A percentile compares a stretch with the other conserved stretches of the same genome.
Conservation (phyloP, 2,113 vertebrate genomes). For the Patagioenas fasciata region DNA sequence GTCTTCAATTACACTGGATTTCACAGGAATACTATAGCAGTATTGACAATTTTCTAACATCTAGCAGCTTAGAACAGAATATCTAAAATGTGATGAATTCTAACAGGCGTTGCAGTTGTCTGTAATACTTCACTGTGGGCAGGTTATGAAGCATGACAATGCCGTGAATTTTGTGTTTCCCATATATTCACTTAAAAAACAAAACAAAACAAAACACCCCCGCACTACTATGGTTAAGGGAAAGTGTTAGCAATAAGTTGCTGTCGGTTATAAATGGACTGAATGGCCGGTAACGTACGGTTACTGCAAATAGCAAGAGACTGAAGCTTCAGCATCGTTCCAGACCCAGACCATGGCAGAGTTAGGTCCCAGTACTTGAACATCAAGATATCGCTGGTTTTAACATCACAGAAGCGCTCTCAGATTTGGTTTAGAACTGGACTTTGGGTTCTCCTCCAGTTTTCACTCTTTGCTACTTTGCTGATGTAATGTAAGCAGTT, state of each 20-base stretch:
- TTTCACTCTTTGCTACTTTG: not conserved
- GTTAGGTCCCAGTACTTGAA: not conserved
- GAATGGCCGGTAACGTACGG: not conserved
- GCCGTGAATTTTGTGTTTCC: not conserved
- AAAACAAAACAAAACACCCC: no score
- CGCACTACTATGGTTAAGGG: not conserved
- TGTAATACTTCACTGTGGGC: not conserved
- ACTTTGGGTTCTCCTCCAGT: not conserved
- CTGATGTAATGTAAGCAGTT: not conserved
- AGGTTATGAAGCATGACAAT: not conserved
- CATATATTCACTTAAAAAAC: not conserved
- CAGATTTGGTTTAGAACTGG: not conserved
- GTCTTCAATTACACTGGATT: not conserved
- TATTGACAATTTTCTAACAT: not conserved
- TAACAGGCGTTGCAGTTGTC: not conserved
- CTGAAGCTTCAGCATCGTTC: not conserved
- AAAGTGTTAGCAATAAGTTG: not conserved
- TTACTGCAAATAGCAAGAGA: not conserved
- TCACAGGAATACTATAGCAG: not conserved
- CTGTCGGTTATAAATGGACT: not conserved
- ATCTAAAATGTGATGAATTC: rapidly evolving
- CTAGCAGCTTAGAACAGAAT: not conserved
- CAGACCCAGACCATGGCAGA: not conserved
- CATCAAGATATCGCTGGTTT: not conserved
- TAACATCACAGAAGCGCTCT: not conserved